Base-by-base conservation (phyloP, 2,888 invertebrate species). In the Heliconius charithonia region DNA sequence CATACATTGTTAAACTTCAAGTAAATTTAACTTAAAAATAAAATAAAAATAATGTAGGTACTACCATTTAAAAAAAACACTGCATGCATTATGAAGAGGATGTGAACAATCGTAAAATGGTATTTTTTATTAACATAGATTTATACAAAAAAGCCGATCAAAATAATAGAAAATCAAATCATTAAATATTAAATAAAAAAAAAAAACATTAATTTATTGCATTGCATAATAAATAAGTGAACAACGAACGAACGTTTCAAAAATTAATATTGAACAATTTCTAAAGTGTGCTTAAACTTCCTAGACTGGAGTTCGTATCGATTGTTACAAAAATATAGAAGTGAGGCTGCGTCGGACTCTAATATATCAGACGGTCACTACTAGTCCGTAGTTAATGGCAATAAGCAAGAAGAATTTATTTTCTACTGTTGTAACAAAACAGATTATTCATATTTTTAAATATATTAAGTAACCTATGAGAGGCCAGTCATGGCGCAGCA, bases 311-410 rank as follows among this genome's bases (percentile, higher is more conserved):
- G 27, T 74, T 69, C 27, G 56, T 19, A 80, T 77, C 77, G 80
- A 77, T 81, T 81, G 51, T 51, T 77, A 79, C 66, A 77, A 75
- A 81, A 81, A 81, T 81, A 79, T 63, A 65, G 51, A n/a, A 29
- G 25, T 37, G 25, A 72, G 27, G 62, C 56, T 66, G 56, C 65
- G 19, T 69, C 59, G 56, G 72, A 51, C 45, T 73, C 29, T 73
- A 74, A 41, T 45, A n/a, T 71, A 59, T 72, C 41, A 69, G 41
- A 16, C 69, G 25, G 69, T 25, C 25, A 25, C 7, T 41, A 25
- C 41, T 45, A 69, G 13, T 41, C 41, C 25, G 41, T 41, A 69
- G 25, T 25, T 69, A 25, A 69, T 13, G 2, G 25, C 25, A 69
- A 69, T 69, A 69, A 69, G 41, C 41, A 25, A 69, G 9, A 25